phyloP scores from a whole-genome alignment of 1,140 invertebrate genomes.

The Cryptotermes secundus region DNA sequence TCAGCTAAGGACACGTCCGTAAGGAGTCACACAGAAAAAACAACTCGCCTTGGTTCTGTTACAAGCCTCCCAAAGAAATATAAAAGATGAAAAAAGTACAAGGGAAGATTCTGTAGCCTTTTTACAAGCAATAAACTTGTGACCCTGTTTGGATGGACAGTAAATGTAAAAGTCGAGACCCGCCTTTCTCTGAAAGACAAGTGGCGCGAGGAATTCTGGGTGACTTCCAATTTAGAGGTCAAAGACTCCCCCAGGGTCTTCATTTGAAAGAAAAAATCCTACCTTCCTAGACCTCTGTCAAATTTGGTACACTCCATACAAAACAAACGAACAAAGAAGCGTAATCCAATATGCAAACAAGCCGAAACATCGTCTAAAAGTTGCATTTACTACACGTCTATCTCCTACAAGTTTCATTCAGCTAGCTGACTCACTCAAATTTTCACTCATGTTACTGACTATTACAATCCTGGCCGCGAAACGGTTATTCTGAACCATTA shows the following conservation, averaged over 20 bases:
- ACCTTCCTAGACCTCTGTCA: not conserved
- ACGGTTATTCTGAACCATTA: too few species aligned
- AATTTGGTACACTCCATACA: not conserved
- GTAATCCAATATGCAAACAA: too few species aligned
- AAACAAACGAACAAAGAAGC: not conserved
- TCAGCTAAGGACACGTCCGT: too few species aligned
- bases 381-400: too few species aligned
- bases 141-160: not conserved
- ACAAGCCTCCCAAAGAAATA: too few species aligned
- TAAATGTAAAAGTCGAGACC: not conserved
- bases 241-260: not conserved
- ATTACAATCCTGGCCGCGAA: too few species aligned
- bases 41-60: too few species aligned
- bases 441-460: too few species aligned
- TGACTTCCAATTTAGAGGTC: conserved; percentile 9
- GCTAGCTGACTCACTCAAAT: too few species aligned
- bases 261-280: not conserved
- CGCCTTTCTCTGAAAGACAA: not conserved
- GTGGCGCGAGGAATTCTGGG: not conserved
- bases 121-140: not conserved
- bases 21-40: too few species aligned
- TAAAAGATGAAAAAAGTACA: not conserved
- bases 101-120: not conserved
- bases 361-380: too few species aligned
- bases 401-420: too few species aligned